phyloP scores from a whole-genome alignment of 2,888 invertebrate species.

The Epinotia nisella region DNA sequence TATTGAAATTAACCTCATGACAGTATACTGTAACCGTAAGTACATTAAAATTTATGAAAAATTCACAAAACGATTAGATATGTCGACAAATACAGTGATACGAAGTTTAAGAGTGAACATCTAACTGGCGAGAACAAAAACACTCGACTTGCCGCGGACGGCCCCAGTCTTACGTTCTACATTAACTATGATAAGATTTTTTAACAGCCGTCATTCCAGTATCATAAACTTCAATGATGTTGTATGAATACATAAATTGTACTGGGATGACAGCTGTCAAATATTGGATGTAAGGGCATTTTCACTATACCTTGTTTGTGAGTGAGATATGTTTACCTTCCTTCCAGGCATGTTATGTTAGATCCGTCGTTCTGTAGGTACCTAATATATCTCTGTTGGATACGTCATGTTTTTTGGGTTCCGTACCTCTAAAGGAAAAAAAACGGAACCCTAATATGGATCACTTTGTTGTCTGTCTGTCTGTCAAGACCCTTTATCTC shows the following conservation, averaged over 20 bases:
- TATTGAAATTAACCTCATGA: conserved; percentile 78
- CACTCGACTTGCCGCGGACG: conserved; percentile 22
- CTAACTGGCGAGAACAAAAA: conserved; percentile 49
- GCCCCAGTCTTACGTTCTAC: conserved; percentile 8
- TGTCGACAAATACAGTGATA: conserved; percentile 80
- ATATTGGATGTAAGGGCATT: no score
- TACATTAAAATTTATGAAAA: conserved; percentile 80
- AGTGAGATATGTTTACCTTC: conserved; percentile 37
- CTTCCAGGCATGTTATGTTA: conserved; percentile 16
- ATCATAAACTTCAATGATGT: no score
- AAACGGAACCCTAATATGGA: no score
- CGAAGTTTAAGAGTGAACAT: conserved; percentile 72
- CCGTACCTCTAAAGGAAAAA: no score
- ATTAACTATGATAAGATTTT: no score
- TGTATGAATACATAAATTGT: no score
- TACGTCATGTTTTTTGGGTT: not conserved
- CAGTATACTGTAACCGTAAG: conserved; percentile 81
- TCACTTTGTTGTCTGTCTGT: no score
- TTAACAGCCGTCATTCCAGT: no score
- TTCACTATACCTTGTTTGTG: conserved; percentile 12
- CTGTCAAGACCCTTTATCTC: no score
- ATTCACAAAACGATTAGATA: conserved; percentile 82
- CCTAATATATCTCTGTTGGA: not conserved
- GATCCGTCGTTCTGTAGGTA: not conserved
- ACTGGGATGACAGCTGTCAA: no score